These are phyloP conservation scores for Catocala nupta DNA, from an alignment of 2,888 invertebrate species.

Conservation along the genomic window DNA sequence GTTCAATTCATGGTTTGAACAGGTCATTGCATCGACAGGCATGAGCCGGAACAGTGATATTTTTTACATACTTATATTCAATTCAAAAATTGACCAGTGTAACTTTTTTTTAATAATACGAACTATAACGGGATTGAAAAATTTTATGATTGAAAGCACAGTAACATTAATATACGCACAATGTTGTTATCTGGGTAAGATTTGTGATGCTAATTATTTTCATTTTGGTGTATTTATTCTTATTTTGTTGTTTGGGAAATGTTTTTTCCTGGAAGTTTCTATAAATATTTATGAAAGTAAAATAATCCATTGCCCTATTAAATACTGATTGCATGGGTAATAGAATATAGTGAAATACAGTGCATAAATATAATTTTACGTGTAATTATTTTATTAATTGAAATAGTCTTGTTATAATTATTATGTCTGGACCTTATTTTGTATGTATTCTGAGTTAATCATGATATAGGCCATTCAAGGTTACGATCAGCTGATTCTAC, in stretches of 20 bases:
- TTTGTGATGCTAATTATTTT: constrained; percentile 14
- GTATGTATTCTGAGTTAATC: too few species aligned
- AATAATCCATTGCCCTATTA: too few species aligned
- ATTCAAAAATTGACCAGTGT: constrained; percentile 48
- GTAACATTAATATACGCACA: constrained; percentile 44
- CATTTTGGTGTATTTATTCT: not conserved
- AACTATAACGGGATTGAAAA: constrained; percentile 35
- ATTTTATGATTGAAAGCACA: constrained; percentile 61
- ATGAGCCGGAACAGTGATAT: constrained; percentile 66
- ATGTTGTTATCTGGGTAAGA: constrained; percentile 79
- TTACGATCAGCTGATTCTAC: constrained; percentile 26
- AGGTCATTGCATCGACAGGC: constrained; percentile 73
- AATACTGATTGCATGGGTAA: too few species aligned
- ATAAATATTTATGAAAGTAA: too few species aligned
- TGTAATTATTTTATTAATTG: too few species aligned
- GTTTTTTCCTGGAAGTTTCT: too few species aligned
- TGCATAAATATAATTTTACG: too few species aligned
- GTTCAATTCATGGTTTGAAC: constrained; percentile 52
- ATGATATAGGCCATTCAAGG: constrained; percentile 7
- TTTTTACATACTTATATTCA: constrained; percentile 13
- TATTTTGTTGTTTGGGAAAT: not conserved
- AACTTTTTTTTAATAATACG: constrained; percentile 54
- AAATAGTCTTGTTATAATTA: too few species aligned
- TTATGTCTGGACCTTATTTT: too few species aligned
- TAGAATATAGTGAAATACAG: too few species aligned